Evolutionary conservation across 2,797 vertebrate genomes (phyloP).

Genomic region (Podargus strigoides): DNA sequence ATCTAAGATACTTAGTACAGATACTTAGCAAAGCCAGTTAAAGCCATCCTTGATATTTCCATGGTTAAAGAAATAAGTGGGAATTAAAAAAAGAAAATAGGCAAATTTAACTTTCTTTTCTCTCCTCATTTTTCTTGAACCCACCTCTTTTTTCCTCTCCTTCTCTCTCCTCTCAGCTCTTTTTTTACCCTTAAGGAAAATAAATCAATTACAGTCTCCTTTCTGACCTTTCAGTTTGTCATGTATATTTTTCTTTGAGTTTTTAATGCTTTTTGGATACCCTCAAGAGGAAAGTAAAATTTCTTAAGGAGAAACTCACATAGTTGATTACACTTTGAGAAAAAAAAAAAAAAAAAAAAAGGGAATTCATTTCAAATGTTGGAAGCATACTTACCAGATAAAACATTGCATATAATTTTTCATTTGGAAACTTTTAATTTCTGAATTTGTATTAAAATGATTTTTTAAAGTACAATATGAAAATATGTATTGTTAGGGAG

Average conservation of each 20-base stretch:
- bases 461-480: background rate
- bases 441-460: background rate
- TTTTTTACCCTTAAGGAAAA: background rate
- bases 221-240: conserved; percentile 45
- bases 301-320: background rate
- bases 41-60: background rate
- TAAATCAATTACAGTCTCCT: conserved; percentile 33
- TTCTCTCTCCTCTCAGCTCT: background rate
- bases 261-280: conserved; percentile 6
- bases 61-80: background rate
- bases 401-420: background rate
- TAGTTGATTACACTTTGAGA: background rate
- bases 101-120: background rate
- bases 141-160: background rate
- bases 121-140: background rate
- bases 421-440: background rate
- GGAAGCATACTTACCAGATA: background rate
- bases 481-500: background rate
- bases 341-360: background rate
- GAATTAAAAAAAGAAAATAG: background rate
- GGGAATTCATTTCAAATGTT: background rate
- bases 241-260: background rate
- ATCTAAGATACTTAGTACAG: background rate
- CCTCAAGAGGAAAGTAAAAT: conserved; percentile 1
- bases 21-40: background rate